Percentiles rank a stretch among this genome's conserved stretches.
phyloP scores from a whole-genome alignment of 2,797 vertebrate species.

The Cichlasoma orientale region DNA sequence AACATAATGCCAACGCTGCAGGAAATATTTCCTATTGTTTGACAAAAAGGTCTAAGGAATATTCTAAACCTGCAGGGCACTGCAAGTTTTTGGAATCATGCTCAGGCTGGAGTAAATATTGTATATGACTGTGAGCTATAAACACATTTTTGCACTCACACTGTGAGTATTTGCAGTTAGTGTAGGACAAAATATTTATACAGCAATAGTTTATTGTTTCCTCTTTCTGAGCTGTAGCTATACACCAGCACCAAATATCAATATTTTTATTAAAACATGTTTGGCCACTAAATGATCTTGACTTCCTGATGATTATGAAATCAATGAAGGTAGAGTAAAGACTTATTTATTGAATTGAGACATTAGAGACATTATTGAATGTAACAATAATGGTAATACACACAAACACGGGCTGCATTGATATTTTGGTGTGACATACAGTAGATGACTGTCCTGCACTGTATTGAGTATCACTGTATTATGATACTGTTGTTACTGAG shows the following conservation, averaged over 20 bases:
- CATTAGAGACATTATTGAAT: not conserved
- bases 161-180: not conserved
- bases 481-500: not conserved
- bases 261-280: too few relatives aligned
- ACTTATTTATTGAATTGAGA: not conserved
- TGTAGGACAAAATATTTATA: not conserved
- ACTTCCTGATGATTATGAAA: not conserved
- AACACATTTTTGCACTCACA: not conserved
- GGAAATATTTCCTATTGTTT: not conserved
- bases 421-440: not conserved
- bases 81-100: not conserved
- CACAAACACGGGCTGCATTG: too few relatives aligned
- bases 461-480: too few relatives aligned
- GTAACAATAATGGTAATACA: not conserved
- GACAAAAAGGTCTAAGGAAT: not conserved
- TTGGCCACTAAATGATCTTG: too few relatives aligned
- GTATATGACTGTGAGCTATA: slow-evolving; percentile 2
- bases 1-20: not conserved
- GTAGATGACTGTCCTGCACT: too few relatives aligned
- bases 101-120: not conserved
- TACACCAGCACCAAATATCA: too few relatives aligned
- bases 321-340: not conserved
- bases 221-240: not conserved
- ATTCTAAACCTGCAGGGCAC: not conserved
- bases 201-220: not conserved